Evolutionary conservation across 2,888 invertebrate species (phyloP).

Genomic region (Villa cingulata): DNA sequence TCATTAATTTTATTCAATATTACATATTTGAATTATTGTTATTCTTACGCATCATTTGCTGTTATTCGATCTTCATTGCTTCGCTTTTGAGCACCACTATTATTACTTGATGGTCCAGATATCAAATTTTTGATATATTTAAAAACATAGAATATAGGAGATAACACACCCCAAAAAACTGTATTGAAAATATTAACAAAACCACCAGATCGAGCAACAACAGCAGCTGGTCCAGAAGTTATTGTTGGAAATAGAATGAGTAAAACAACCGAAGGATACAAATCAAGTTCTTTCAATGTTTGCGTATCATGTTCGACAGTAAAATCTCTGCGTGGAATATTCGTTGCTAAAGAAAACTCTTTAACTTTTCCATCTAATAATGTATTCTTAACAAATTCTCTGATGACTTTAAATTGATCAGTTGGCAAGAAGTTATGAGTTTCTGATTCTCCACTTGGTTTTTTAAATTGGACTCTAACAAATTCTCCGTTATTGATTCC

Average conservation of each 20-base stretch:
- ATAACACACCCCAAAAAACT: constrained; percentile 28
- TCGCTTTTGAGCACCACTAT: constrained; percentile 21
- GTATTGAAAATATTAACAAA: constrained; percentile 23
- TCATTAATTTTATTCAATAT: neutral
- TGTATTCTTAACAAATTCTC: constrained; percentile 29
- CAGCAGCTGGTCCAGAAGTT: constrained; percentile 5
- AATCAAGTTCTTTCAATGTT: constrained; percentile 68
- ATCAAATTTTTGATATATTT: constrained; percentile 19
- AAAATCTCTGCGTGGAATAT: constrained; percentile 82
- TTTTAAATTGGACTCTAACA: constrained; percentile 70
- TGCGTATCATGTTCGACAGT: constrained; percentile 71
- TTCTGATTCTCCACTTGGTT: constrained; percentile 66
- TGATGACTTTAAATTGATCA: constrained; percentile 46
- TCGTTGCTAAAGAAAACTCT: constrained; percentile 63
- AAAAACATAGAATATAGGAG: constrained; percentile 27
- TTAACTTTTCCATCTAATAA: constrained; percentile 31
- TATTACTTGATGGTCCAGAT: neutral
- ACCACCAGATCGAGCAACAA: constrained; percentile 11
- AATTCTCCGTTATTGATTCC: constrained; percentile 25
- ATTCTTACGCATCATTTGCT: neutral
- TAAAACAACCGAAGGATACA: constrained; percentile 68
- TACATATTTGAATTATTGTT: too few species aligned
- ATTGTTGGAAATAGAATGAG: constrained; percentile 19
- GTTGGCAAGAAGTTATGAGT: constrained; percentile 58
- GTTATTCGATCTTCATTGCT: constrained; percentile 19